Evolutionary conservation across 2,797 vertebrate genomes (phyloP).

Genomic region (Melanotaenia parkinsoni): DNA sequence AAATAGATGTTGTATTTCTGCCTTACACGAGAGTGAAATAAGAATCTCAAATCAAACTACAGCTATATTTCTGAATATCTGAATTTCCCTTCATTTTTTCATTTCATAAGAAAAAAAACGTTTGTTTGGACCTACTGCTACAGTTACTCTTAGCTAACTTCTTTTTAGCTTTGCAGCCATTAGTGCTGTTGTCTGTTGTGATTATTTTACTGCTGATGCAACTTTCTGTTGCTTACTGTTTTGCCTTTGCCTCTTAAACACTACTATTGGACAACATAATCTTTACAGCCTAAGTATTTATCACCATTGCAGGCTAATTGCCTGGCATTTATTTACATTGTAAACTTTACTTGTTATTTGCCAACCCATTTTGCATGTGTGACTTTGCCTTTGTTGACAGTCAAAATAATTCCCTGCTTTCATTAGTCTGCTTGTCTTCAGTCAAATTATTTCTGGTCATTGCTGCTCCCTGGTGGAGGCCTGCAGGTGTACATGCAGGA

Average conservation of each 20-base stretch:
- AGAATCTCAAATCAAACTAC: neutral
- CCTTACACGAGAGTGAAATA: neutral
- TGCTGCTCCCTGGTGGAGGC: conserved; percentile 63
- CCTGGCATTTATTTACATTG: conserved; percentile 1
- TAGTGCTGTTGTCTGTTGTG: neutral
- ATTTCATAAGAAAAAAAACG: no score
- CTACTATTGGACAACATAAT: conserved; percentile 1
- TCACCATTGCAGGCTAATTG: neutral
- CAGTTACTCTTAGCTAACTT: no score
- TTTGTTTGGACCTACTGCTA: no score
- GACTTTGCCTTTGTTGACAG: conserved; percentile 17
- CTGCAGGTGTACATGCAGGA: no score
- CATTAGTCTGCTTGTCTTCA: neutral
- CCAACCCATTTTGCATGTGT: neutral
- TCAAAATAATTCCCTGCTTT: neutral
- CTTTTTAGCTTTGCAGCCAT: neutral
- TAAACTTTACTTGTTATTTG: conserved; percentile 1
- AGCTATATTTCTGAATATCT: neutral
- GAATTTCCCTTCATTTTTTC: no score
- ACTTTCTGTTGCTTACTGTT: neutral
- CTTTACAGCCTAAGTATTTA: neutral
- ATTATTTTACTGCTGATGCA: neutral
- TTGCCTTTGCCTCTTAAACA: neutral
- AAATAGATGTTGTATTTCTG: neutral
- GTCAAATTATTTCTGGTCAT: neutral